Conservation (phyloP, 2,797 vertebrate genomes). For the Vultur gryphus region DNA sequence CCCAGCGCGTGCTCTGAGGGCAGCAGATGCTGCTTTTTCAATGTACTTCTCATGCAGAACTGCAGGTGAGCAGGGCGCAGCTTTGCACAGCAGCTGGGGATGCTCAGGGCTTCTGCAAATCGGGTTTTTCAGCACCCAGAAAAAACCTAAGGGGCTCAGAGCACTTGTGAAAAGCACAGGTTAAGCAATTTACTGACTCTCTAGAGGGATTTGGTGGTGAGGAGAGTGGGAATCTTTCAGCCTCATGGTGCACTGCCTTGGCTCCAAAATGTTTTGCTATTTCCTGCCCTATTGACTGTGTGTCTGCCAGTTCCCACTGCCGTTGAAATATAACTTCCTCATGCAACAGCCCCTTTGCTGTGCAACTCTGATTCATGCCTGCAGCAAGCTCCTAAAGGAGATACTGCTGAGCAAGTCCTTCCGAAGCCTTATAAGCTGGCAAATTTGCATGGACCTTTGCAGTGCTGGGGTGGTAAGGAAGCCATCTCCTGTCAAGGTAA, state of each 20-base stretch:
- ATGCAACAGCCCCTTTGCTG: not conserved
- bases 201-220: not conserved
- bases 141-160: not conserved
- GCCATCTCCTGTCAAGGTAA: not conserved
- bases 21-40: not conserved
- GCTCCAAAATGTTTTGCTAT: not conserved
- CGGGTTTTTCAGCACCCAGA: accelerated
- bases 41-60: not conserved
- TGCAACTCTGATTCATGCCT: not conserved
- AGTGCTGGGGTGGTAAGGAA: not conserved
- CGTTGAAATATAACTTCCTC: not conserved
- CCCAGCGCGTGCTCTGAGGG: accelerated
- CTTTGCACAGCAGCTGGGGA: not conserved
- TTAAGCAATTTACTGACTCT: not conserved
- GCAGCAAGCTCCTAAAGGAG: not conserved
- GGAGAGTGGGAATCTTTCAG: not conserved
- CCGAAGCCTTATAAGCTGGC: not conserved
- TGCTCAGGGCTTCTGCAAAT: not conserved
- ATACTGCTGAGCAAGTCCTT: not conserved
- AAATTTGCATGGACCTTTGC: not conserved
- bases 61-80: not conserved
- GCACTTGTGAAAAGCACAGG: not conserved
- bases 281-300: not conserved
- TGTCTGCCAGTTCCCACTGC: not conserved
- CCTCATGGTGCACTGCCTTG: not conserved